Percentiles rank a stretch among this genome's conserved stretches.
Conservation (phyloP, 1,140 invertebrate genomes). For the Lordiphosa stackelbergi region DNA sequence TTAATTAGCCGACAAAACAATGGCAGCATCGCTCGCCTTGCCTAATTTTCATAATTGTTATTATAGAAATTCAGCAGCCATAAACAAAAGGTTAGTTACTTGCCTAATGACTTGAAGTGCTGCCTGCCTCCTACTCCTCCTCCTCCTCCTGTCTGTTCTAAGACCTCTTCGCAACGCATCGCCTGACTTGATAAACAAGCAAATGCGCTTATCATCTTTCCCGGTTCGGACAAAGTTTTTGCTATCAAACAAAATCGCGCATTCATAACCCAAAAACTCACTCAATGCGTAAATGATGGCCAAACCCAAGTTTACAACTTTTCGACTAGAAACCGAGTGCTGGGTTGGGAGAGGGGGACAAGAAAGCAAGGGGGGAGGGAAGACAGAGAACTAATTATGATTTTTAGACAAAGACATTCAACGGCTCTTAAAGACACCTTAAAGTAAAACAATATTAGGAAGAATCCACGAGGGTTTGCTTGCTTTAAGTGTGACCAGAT, state of each 20-base stretch:
- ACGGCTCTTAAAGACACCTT: slow-evolving; percentile 59
- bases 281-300: slow-evolving; percentile 71
- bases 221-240: slow-evolving; percentile 19
- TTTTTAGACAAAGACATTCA: slow-evolving; percentile 50
- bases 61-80: slow-evolving; percentile 72
- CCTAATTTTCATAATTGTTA: slow-evolving; percentile 76
- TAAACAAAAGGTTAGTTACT: slow-evolving; percentile 76
- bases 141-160: neutral
- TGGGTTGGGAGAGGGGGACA: neutral
- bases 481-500: neutral
- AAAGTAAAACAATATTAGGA: slow-evolving; percentile 44
- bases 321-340: slow-evolving; percentile 47
- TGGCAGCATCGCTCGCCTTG: slow-evolving; percentile 25
- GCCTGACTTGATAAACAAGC: slow-evolving; percentile 63
- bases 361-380: too few species aligned
- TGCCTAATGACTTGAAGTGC: slow-evolving; percentile 73
- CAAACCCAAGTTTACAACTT: slow-evolving; percentile 58
- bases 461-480: neutral
- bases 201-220: slow-evolving; percentile 69
- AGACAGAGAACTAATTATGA: slow-evolving; percentile 65
- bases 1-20: slow-evolving; percentile 75
- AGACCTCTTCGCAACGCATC: slow-evolving; percentile 10
- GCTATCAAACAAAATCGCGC: slow-evolving; percentile 33
- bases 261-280: slow-evolving; percentile 53
- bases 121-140: neutral